Evolutionary conservation across 2,888 invertebrate genomes (phyloP).

Genomic region (Andrena minutula): DNA sequence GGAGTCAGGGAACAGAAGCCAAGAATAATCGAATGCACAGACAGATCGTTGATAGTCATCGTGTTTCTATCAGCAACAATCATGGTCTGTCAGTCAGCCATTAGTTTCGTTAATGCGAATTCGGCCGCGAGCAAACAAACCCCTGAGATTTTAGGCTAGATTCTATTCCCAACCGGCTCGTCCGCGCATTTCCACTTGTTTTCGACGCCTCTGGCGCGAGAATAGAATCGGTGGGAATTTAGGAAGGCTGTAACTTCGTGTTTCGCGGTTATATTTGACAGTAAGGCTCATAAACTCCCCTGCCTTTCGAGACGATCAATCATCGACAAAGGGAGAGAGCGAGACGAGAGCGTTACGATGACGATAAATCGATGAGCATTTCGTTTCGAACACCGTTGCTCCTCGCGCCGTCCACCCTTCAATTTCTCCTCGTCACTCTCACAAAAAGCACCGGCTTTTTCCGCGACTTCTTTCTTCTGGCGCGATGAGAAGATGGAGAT

Average conservation of each 20-base stretch:
- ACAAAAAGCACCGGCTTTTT: too few species aligned
- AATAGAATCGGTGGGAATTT: constrained; percentile 50
- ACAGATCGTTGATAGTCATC: constrained; percentile 9
- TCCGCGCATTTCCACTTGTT: constrained; percentile 53
- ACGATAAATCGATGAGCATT: constrained; percentile 43
- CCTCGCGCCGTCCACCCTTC: not conserved
- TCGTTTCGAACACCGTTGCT: not conserved
- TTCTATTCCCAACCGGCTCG: constrained; percentile 52
- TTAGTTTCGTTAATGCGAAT: constrained; percentile 50
- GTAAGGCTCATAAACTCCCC: constrained; percentile 27
- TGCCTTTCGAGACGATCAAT: constrained; percentile 42
- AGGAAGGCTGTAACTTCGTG: constrained; percentile 34
- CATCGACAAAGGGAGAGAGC: constrained; percentile 16
- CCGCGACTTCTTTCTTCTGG: too few species aligned
- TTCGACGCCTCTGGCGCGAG: constrained; percentile 26
- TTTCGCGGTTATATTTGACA: constrained; percentile 44
- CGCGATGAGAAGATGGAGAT: too few species aligned
- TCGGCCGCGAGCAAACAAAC: constrained; percentile 46
- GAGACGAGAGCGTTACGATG: not conserved
- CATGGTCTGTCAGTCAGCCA: constrained; percentile 24
- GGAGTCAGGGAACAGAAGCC: not conserved
- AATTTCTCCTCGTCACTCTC: not conserved
- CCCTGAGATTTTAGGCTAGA: constrained; percentile 27
- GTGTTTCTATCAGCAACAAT: constrained; percentile 13
- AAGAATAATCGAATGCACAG: constrained; percentile 23